A percentile compares a stretch with the other conserved stretches of the same genome.
phyloP scores from a whole-genome alignment of 2,888 invertebrate species.

The Villa cingulata region DNA sequence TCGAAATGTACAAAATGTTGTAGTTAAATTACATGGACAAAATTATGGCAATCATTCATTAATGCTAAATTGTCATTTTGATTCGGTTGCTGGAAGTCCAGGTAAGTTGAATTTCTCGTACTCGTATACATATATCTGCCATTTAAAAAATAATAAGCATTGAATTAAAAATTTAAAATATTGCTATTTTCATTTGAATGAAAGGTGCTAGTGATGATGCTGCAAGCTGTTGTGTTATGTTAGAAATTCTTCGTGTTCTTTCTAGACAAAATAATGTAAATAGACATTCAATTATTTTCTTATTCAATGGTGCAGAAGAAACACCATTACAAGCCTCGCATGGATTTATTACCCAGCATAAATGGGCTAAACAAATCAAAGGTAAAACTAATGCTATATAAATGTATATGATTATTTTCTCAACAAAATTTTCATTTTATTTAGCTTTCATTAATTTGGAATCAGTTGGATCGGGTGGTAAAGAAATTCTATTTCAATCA shows the following conservation, averaged over 20 bases:
- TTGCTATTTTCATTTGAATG: background rate
- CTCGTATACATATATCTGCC: background rate
- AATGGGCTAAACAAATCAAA: constrained; percentile 55
- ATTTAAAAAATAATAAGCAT: no score
- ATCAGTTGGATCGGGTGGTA: constrained; percentile 77
- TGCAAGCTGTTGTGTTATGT: constrained; percentile 45
- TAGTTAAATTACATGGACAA: constrained; percentile 53
- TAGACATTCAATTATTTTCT: constrained; percentile 48
- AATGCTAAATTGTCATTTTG: constrained; percentile 84
- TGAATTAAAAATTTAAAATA: background rate
- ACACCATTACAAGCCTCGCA: constrained; percentile 59
- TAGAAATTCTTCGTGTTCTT: constrained; percentile 48
- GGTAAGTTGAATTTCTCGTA: constrained; percentile 38
- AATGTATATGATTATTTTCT: background rate
- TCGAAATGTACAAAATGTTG: constrained; percentile 65
- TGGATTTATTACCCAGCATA: constrained; percentile 82
- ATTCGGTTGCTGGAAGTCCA: constrained; percentile 76
- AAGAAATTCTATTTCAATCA: constrained; percentile 77
- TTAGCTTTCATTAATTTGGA: constrained; percentile 72
- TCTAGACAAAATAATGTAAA: constrained; percentile 37
- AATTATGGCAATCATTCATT: constrained; percentile 43
- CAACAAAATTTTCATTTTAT: constrained; percentile 14
- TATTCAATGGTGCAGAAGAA: constrained; percentile 65
- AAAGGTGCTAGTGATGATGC: constrained; percentile 28
- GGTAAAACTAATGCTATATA: constrained; percentile 12